A percentile compares a stretch with the other conserved stretches of the same genome.
These are phyloP conservation scores for Gopherus evgoodei DNA, from an alignment of 2,113 vertebrate species.

Conservation along the genomic window DNA sequence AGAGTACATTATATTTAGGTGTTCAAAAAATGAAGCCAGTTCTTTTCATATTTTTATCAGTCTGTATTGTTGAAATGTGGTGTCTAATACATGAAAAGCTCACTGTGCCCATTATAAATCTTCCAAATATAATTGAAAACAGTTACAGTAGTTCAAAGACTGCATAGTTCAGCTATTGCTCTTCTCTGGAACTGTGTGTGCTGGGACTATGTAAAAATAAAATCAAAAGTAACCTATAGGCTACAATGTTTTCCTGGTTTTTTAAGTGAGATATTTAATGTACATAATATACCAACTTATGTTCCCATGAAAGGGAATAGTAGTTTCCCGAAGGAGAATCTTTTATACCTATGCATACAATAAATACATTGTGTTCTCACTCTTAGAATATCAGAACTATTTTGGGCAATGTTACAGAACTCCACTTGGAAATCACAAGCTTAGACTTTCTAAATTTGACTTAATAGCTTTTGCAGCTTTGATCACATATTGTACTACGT, in stretches of 20 bases:
- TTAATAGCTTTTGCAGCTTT: slow-evolving; percentile 75
- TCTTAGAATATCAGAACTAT: slow-evolving; percentile 41
- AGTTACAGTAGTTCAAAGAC: slow-evolving; percentile 51
- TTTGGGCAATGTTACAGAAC: slow-evolving; percentile 62
- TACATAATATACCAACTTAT: neutral
- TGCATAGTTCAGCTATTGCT: slow-evolving; percentile 51
- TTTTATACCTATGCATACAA: neutral
- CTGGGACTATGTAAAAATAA: slow-evolving; percentile 43
- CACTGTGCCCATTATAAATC: slow-evolving; percentile 45
- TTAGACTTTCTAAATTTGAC: slow-evolving; percentile 74
- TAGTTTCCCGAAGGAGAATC: slow-evolving; percentile 7
- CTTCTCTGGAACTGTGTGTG: slow-evolving; percentile 32
- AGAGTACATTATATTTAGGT: neutral
- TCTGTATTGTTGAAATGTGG: slow-evolving; percentile 41
- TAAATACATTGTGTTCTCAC: slow-evolving; percentile 60
- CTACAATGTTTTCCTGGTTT: slow-evolving; percentile 60
- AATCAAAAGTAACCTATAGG: slow-evolving; percentile 51
- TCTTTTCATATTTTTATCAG: slow-evolving; percentile 64
- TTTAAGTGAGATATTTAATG: slow-evolving; percentile 11
- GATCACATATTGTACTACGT: slow-evolving; percentile 42
- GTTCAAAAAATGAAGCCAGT: slow-evolving; percentile 38
- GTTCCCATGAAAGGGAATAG: neutral
- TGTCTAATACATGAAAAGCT: slow-evolving; percentile 42
- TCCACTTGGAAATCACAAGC: slow-evolving; percentile 73
- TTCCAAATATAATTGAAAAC: slow-evolving; percentile 61